A percentile compares a stretch with the other conserved stretches of the same genome.
phyloP scores from a whole-genome alignment of 2,888 invertebrate genomes.

The Abrostola tripartita region DNA sequence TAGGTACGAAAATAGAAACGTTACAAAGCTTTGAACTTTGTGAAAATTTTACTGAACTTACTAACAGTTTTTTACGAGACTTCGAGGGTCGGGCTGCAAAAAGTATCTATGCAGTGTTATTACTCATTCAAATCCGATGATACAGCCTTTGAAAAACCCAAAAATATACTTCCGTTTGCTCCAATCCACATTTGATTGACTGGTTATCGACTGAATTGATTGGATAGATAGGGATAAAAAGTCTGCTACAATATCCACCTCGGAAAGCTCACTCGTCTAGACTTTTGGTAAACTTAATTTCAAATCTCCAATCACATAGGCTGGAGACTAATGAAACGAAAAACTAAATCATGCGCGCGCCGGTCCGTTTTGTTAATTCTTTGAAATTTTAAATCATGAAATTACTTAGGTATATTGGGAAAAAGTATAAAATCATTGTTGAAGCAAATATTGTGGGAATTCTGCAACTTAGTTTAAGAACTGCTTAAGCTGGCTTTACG shows the following conservation, averaged over 20 bases:
- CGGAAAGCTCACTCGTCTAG: conserved; percentile 33
- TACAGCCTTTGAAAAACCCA: conserved; percentile 7
- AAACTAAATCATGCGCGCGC: conserved; percentile 8
- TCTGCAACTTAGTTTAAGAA: too few relatives aligned
- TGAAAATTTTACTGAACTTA: not conserved
- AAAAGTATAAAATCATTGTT: too few relatives aligned
- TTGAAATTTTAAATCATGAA: too few relatives aligned
- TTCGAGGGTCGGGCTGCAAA: not conserved
- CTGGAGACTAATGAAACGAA: conserved; percentile 26
- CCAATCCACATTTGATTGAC: conserved; percentile 54
- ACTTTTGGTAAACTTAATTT: conserved; percentile 50
- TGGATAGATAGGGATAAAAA: conserved; percentile 49
- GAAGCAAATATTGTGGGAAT: too few relatives aligned
- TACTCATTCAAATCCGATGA: conserved; percentile 6
- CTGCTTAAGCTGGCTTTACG: too few relatives aligned
- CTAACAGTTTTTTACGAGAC: not conserved
- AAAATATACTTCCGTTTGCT: conserved; percentile 35
- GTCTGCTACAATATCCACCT: conserved; percentile 47
- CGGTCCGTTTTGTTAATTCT: conserved; percentile 5
- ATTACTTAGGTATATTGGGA: too few relatives aligned
- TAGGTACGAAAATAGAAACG: not conserved
- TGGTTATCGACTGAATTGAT: conserved; percentile 40
- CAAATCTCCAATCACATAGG: conserved; percentile 31
- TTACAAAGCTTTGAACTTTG: not conserved
- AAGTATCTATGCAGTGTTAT: not conserved